Evolutionary conservation across 2,888 invertebrate genomes (phyloP).

Genomic region (Muschampia plurimacula): DNA sequence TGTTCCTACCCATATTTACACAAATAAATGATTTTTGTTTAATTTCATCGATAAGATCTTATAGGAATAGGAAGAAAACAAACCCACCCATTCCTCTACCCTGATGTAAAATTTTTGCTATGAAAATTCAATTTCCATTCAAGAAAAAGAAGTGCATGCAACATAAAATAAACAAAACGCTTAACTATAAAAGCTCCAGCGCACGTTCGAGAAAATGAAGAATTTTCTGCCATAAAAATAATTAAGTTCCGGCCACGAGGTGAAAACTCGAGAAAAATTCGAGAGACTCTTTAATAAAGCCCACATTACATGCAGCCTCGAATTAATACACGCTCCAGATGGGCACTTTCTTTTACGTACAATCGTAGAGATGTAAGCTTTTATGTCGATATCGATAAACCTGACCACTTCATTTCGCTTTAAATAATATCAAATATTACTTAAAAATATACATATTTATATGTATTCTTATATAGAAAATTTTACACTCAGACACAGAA

Average conservation of each 20-base stretch:
- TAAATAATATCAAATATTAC: no score
- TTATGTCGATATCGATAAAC: slow-evolving; percentile 8
- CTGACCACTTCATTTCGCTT: background rate
- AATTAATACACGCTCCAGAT: slow-evolving; percentile 63
- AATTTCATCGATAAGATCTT: background rate
- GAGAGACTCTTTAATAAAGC: slow-evolving; percentile 69
- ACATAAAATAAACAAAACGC: slow-evolving; percentile 17
- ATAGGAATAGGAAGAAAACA: background rate
- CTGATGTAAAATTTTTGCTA: background rate
- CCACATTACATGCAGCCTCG: slow-evolving; percentile 60
- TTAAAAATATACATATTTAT: no score
- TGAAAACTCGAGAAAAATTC: slow-evolving; percentile 62
- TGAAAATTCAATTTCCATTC: slow-evolving; percentile 12
- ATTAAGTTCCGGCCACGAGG: slow-evolving; percentile 57
- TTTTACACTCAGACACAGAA: no score
- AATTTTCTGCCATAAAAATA: slow-evolving; percentile 53
- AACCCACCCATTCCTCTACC: background rate
- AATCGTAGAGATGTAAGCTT: slow-evolving; percentile 47
- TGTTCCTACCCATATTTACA: no score
- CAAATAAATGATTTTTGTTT: no score
- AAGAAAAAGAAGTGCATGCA: slow-evolving; percentile 5
- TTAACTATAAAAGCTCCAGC: background rate
- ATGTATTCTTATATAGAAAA: no score
- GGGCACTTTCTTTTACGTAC: slow-evolving; percentile 47
- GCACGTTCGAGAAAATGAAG: slow-evolving; percentile 36